phyloP scores from a whole-genome alignment of 2,113 vertebrate species.

The Furnarius figulus region DNA sequence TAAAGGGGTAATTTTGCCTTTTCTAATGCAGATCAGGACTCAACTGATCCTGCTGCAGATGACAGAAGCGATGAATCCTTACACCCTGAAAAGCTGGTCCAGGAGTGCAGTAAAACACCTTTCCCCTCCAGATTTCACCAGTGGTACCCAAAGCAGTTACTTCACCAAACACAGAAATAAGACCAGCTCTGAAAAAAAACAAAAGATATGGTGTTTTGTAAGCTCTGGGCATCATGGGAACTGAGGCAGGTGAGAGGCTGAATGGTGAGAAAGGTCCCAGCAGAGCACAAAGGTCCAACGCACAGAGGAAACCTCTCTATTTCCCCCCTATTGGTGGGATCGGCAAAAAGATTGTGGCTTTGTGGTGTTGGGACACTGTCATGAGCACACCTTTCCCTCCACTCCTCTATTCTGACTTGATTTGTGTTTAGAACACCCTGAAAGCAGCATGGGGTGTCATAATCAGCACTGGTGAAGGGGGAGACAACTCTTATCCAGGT shows the following conservation, averaged over 20 bases:
- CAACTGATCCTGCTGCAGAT: not conserved
- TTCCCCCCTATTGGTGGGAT: not conserved
- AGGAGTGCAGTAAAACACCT: accelerated
- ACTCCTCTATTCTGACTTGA: not conserved
- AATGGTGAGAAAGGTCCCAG: not conserved
- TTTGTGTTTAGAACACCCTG: not conserved
- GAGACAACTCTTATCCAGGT: not conserved
- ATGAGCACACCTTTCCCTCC: not conserved
- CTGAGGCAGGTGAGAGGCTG: not conserved
- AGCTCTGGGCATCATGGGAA: not conserved
- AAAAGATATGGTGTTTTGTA: not conserved
- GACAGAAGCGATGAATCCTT: not conserved
- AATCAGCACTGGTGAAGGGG: too few relatives aligned
- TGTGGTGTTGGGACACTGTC: not conserved
- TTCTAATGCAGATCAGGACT: not conserved
- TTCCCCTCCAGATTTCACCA: not conserved
- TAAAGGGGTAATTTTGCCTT: not conserved
- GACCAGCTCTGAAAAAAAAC: not conserved
- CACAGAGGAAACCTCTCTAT: not conserved
- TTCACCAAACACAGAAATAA: not conserved
- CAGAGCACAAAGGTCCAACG: not conserved
- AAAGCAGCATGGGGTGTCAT: not conserved
- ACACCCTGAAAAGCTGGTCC: not conserved
- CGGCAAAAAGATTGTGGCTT: not conserved
- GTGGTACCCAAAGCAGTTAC: not conserved